Evolutionary conservation across 2,888 invertebrate genomes (phyloP), one percentile per base, ranked within the genome.

Genomic region (Synanthedon andrenaeformis): DNA sequence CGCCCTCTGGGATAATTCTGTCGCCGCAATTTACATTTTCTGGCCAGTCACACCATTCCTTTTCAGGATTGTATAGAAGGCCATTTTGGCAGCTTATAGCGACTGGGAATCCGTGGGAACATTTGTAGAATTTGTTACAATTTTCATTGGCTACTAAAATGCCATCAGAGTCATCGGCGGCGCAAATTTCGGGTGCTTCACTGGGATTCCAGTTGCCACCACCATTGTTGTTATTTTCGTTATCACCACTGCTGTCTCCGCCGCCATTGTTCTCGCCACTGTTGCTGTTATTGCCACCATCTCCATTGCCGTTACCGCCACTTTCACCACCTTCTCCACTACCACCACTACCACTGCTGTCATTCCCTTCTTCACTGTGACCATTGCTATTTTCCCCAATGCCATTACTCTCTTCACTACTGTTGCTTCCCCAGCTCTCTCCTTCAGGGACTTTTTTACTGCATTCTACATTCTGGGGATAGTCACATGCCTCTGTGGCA

Each of bases 41-140:
- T 0, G 68, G 67, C 66, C 66, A 73, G 51, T 72, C 72, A 49
- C 72, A 72, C 17, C 59, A 52, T 45, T 66, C 57, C 3, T 41
- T 63, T 8, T 55, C 48, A 0, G 69, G 66, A 42, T 71, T 67
- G 51, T 64, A 73, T 0, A 68, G 23, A 0, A 70, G 61, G 3
- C 52, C 54, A 4, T 13, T 51, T 1, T 58, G 57, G 51, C 75
- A 75, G 1, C 17, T 48, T 1, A 65, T 1, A 0, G 59, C 54
- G 2, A 66, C 62, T 0, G 69, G 67, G 3, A 12, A 23, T 4
- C 69, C 69, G 2, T 61, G 8, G 8, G 42, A 42, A 10, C 74
- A 76, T 17, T 62, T 65, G 52, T 72, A 74, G 55, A 71, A 74
- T 45, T 73, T 59, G 49, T 70, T 69, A 52, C 74, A 74, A 54